Base-by-base conservation (phyloP, 2,113 vertebrate species). In the Oophaga pumilio region DNA sequence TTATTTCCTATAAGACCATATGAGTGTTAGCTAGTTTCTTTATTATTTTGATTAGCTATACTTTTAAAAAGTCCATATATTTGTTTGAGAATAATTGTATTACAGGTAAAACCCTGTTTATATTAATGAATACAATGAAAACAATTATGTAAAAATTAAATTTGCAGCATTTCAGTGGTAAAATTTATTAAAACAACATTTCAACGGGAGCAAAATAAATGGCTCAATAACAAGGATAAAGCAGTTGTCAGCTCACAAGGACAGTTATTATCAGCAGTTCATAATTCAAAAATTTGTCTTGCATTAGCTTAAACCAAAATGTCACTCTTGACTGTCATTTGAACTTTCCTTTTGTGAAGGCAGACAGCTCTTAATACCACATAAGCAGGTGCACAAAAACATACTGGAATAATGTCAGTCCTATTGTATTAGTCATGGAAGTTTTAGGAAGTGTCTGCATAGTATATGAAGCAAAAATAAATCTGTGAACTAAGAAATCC, bases 401-500 rank as follows among this genome's bases (percentile, higher is more conserved):
- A 11, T n/a, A 4, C 74, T 90, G 84, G 56, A 74, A 91, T 77
- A 74, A 87, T 86, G 90, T 91, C 62, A 52, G 83, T 73, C 82
- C 85, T 89, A 91, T 89, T 88, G 89, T 92, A 91, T 92, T 91
- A 92, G 91, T 91, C 87, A 90, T 83, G 69, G 90, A 50, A 85
- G 76, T 50, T 88, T 33, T 73, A 28, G 78, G 89, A 89, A 89
- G 88, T 83, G 71, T 84, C 33, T 91, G 43, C 50, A 80, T 90
- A 85, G 85, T 86, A 74, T 0, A 0, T 62, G 66, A 80, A 60
- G 74, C 89, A 89, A 92, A 94, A 93, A 94, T 91, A 92, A 93
- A 93, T 90, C 88, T 76, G 79, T 87, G 79, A 87, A 91, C 87
- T 89, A 89, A 85, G 24, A 24, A 82, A 86, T 43, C 71, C 78